Evolutionary conservation across 2,113 vertebrate genomes (phyloP).

Genomic region (Campylomormyrus tamandua): DNA sequence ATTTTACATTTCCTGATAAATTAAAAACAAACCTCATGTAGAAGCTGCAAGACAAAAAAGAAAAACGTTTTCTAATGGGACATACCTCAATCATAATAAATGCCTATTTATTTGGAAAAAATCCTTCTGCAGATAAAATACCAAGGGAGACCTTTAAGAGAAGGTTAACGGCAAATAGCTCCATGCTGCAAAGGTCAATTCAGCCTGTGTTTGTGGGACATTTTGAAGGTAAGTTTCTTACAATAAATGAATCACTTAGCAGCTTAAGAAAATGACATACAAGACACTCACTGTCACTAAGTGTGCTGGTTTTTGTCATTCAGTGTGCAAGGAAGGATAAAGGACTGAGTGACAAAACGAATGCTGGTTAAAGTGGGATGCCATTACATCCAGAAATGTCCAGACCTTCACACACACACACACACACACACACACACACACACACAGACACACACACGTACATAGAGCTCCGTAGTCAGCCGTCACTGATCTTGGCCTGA

Average conservation of each 20-base stretch:
- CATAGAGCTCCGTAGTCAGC: not conserved
- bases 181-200: not conserved
- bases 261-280: not conserved
- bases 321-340: not conserved
- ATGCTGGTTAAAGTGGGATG: not conserved
- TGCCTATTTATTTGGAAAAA: not conserved
- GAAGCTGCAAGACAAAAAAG: not conserved
- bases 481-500: not conserved
- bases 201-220: not conserved
- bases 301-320: not conserved
- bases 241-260: not conserved
- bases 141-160: not conserved
- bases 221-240: not conserved
- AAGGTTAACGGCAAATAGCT: not conserved
- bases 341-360: not conserved
- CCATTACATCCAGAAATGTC: not conserved
- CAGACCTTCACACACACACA: not conserved
- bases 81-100: not conserved
- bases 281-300: not conserved
- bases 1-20: not conserved
- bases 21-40: not conserved
- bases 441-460: not conserved
- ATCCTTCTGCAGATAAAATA: not conserved
- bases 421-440: not conserved
- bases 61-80: not conserved